Evolutionary conservation across 1,140 invertebrate species (phyloP).

Genomic region (Diorhabda carinulata): DNA sequence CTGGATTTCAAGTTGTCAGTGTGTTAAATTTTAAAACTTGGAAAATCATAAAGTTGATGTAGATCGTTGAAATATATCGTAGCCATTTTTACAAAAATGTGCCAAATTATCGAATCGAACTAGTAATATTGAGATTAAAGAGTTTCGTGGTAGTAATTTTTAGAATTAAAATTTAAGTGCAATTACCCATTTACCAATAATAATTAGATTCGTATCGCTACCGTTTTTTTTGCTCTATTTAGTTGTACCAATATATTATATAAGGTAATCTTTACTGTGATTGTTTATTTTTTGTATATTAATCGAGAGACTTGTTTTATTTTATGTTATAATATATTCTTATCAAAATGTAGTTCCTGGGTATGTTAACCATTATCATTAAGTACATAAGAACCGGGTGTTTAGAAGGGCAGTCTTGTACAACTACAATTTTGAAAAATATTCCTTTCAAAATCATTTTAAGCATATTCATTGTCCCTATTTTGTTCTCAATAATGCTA

Average conservation of each 20-base stretch:
- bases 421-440: too few relatives aligned
- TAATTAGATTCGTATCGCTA: conserved; percentile 24
- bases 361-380: conserved; percentile 43
- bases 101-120: conserved; percentile 18
- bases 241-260: conserved; percentile 20
- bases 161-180: conserved; percentile 32
- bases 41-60: background rate
- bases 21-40: too few relatives aligned
- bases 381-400: conserved; percentile 12
- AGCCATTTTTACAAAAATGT: conserved; percentile 12
- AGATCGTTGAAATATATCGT: background rate
- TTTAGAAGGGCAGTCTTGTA: too few relatives aligned
- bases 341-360: conserved; percentile 41
- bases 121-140: background rate
- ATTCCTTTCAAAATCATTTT: too few relatives aligned
- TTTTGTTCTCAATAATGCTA: too few relatives aligned
- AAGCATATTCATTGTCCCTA: too few relatives aligned
- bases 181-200: conserved; percentile 36
- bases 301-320: conserved; percentile 38
- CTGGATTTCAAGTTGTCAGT: too few relatives aligned
- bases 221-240: conserved; percentile 20
- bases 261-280: conserved; percentile 43
- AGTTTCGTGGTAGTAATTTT: conserved; percentile 16
- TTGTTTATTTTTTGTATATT: conserved; percentile 41
- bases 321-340: conserved; percentile 32